phyloP scores from a whole-genome alignment of 2,797 vertebrate species.

The Loriculus beryllinus region DNA sequence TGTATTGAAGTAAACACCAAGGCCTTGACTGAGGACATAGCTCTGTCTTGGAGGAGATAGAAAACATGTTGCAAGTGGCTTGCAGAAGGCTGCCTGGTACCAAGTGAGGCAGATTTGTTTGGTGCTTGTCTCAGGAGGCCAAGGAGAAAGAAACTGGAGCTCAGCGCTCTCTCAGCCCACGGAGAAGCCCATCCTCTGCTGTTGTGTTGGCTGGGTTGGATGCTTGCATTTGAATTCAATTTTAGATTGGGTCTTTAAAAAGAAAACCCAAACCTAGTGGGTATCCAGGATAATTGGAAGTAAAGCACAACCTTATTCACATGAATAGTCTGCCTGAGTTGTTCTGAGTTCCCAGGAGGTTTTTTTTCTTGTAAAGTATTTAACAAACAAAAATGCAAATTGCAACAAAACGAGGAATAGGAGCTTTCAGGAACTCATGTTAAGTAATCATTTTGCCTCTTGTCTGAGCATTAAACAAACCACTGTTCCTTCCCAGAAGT shows the following conservation, averaged over 20 bases:
- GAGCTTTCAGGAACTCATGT: background rate
- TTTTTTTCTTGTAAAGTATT: background rate
- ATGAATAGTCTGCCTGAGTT: background rate
- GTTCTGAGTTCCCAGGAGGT: background rate
- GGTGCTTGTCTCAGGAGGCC: background rate
- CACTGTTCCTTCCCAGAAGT: background rate
- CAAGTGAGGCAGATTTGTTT: background rate
- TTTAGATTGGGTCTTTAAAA: background rate
- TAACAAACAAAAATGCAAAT: background rate
- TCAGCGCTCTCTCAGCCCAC: accelerated
- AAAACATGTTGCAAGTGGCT: background rate
- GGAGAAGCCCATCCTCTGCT: accelerated
- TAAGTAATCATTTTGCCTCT: background rate
- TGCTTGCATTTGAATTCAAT: background rate
- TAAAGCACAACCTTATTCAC: background rate
- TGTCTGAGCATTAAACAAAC: background rate
- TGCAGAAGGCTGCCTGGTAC: background rate
- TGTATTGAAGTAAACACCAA: background rate
- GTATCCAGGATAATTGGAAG: background rate
- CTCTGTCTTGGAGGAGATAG: background rate
- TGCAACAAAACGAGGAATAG: background rate
- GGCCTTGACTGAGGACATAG: background rate
- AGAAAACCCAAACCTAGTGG: background rate
- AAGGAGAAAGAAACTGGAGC: background rate
- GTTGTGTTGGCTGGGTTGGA: too few relatives aligned